These are phyloP conservation scores for Spodoptera picta DNA, from an alignment of 2,888 invertebrate species.

Conservation along the genomic window DNA sequence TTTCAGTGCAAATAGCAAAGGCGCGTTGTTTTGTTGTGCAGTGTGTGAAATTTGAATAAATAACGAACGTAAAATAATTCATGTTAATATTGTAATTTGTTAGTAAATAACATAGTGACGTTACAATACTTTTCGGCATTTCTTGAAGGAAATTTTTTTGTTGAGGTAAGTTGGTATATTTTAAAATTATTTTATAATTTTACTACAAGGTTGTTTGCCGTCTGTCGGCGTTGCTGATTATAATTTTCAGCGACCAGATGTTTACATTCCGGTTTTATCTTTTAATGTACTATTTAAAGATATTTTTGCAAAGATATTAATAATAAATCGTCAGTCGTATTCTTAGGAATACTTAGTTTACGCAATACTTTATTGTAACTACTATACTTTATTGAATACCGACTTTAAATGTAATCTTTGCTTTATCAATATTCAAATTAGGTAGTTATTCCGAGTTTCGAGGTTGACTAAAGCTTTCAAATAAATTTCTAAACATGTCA, in stretches of 20 bases:
- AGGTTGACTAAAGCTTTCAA: too few species aligned
- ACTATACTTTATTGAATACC: too few species aligned
- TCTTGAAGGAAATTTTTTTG: not conserved
- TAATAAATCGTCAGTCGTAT: not conserved
- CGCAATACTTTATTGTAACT: too few species aligned
- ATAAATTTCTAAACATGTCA: too few species aligned
- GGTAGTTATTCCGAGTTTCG: too few species aligned
- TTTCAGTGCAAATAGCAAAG: not conserved
- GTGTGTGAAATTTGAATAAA: not conserved
- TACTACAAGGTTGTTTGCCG: constrained; percentile 32
- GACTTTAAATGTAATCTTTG: too few species aligned
- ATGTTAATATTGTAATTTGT: not conserved
- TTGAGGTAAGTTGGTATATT: constrained; percentile 29
- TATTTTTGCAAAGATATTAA: not conserved
- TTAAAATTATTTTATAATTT: not conserved
- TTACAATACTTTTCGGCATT: not conserved
- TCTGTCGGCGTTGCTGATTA: constrained; percentile 1
- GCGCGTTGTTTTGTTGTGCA: constrained; percentile 15
- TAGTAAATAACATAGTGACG: too few species aligned
- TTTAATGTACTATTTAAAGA: not conserved
- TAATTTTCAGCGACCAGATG: constrained; percentile 13
- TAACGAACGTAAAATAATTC: not conserved
- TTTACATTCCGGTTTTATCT: constrained; percentile 22
- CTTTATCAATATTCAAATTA: too few species aligned
- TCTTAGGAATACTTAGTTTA: too few species aligned